Conservation (phyloP, 1,140 invertebrate genomes). For the Brachionus calyciflorus region DNA sequence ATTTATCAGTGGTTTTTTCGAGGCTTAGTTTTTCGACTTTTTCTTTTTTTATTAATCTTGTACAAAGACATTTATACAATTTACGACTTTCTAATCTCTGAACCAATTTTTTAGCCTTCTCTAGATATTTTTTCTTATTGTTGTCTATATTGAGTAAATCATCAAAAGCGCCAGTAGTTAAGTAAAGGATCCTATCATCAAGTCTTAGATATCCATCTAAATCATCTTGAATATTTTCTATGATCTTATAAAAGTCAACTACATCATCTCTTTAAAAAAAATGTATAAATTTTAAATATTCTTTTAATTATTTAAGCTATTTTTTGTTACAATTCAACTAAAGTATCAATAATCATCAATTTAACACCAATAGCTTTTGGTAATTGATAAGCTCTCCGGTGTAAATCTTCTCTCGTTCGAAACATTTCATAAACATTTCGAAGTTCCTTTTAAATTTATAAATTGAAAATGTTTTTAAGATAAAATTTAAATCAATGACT, state of each 20-base stretch:
- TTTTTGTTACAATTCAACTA: background rate
- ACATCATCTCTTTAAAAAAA: conserved; percentile 21
- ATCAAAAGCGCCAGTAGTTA: background rate
- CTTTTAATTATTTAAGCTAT: too few species aligned
- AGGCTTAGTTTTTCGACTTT: background rate
- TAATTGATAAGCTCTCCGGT: conserved; percentile 64
- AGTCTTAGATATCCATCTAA: conserved; percentile 1
- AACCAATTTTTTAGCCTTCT: background rate
- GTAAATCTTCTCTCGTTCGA: conserved; percentile 59
- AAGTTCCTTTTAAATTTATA: conserved; percentile 51
- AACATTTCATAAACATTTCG: conserved; percentile 62
- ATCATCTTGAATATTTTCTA: background rate
- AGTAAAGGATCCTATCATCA: conserved; percentile 4
- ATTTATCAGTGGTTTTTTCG: background rate
- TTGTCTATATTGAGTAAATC: background rate
- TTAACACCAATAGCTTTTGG: conserved; percentile 60
- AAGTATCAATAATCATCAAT: conserved; percentile 54
- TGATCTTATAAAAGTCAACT: background rate
- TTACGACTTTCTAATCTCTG: background rate
- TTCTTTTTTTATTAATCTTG: background rate
- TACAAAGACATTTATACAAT: conserved; percentile 8
- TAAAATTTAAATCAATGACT: background rate
- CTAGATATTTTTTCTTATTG: background rate
- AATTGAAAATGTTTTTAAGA: conserved; percentile 39
- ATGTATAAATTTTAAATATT: background rate